A percentile compares a stretch with the other conserved stretches of the same genome.
These are phyloP conservation scores for Apis florea DNA, from an alignment of 1,140 invertebrate genomes.

Conservation along the genomic window DNA sequence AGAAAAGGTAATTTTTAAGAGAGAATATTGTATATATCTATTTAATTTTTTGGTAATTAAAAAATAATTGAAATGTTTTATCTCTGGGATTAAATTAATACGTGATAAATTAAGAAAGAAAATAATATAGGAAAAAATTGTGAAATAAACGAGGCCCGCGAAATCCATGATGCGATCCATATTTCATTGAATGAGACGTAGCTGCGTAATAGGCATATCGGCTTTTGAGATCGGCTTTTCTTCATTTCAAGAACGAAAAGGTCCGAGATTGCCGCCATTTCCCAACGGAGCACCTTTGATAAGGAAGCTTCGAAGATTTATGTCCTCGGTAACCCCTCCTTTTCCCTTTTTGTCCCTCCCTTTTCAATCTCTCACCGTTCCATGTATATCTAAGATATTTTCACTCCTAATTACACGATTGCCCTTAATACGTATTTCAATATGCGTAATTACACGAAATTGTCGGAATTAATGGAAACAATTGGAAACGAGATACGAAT, in stretches of 20 bases:
- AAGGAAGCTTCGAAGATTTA: slow-evolving; percentile 72
- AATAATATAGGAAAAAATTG: background rate
- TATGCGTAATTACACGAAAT: background rate
- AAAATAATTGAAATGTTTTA: too few relatives aligned
- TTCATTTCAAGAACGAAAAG: slow-evolving; percentile 73
- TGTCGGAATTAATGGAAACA: background rate
- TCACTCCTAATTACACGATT: slow-evolving; percentile 3
- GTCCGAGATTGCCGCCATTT: slow-evolving; percentile 65
- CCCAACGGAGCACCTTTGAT: slow-evolving; percentile 65
- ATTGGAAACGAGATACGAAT: background rate
- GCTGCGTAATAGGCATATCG: slow-evolving; percentile 59
- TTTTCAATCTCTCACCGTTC: slow-evolving; percentile 45
- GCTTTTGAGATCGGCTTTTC: slow-evolving; percentile 66
- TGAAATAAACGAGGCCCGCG: background rate
- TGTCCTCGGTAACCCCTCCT: slow-evolving; percentile 71
- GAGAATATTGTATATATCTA: too few relatives aligned
- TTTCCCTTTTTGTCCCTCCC: slow-evolving; percentile 51
- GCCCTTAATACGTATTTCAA: background rate
- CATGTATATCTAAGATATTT: slow-evolving; percentile 44
- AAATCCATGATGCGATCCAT: slow-evolving; percentile 10
- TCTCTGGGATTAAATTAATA: too few relatives aligned
- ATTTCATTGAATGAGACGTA: background rate
- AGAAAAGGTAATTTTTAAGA: too few relatives aligned
- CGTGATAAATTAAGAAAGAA: too few relatives aligned
- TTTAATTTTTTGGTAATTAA: too few relatives aligned